Base-by-base conservation (phyloP, 2,888 invertebrate species). In the Anthophora plumipes region DNA sequence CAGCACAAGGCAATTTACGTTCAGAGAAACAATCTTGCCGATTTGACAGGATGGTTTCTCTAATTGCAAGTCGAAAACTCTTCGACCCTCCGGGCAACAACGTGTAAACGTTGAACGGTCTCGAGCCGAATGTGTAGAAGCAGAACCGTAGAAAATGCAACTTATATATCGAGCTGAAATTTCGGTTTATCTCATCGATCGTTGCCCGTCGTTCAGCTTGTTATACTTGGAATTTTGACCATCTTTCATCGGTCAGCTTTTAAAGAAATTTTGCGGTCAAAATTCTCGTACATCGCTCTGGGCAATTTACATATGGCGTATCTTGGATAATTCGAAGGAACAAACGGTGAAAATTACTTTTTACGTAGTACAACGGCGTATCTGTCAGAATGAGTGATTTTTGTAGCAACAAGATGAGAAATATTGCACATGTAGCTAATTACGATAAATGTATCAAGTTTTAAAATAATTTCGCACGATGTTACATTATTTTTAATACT, bases 11-110 rank as follows among this genome's bases (percentile, higher is more conserved):
- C 71, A 87, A 85, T 87, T 82, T 80, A 84, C 75, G 72, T 86
- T 85, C 86, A 87, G 76, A 80, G 87, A 86, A 86, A 82, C 75
- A 83, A 83, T 86, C 73, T 81, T 70, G 77, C 52, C 76, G 79
- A 87, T 87, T 86, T 85, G 85, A 83, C 87, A 80, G 80, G 77
- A 85, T 77, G 60, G 73, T 82, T 82, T 78, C 84, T 78, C 69
- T 71, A 83, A 87, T 87, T 82, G 77, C 69, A 64, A 86, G 76
- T 63, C 81, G 39, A 82, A 66, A 80, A 69, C 73, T 64, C 31
- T 60, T 61, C 25, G 75, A 75, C 59, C 75, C 78, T 73, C 61
- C 37, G 63, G 69, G 82, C 80, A 71, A 70, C 50, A 50, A 9
- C 52, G 64, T 60, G 57, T 63, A 63, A 63, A 69, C 14, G n/a